Percentiles rank a stretch among this genome's conserved stretches.
Evolutionary conservation across 2,113 vertebrate species (phyloP).

Genomic region (Pluvialis apricaria): DNA sequence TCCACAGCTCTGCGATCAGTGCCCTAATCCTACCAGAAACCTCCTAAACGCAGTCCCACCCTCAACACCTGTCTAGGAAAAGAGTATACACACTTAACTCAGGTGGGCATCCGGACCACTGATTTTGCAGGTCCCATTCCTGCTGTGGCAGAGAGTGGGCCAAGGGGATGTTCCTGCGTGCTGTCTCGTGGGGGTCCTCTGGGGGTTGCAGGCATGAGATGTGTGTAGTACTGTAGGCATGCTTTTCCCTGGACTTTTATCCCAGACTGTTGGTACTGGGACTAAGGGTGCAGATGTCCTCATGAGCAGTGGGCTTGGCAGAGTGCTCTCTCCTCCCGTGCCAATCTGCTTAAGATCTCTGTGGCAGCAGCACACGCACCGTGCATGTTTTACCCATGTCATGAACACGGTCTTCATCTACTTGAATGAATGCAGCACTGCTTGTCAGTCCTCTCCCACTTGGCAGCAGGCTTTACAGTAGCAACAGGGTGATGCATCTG

Average conservation of each 20-base stretch:
- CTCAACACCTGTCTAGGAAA: not conserved
- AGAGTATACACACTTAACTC: not conserved
- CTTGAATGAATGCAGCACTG: not conserved
- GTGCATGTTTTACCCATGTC: not conserved
- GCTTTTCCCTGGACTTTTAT: not conserved
- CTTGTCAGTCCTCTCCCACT: not conserved
- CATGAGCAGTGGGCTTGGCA: not conserved
- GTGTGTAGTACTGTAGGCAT: not conserved
- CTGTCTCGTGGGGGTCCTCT: accelerated
- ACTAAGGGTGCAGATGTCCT: not conserved
- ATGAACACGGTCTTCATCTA: not conserved
- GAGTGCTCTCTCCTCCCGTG: not conserved
- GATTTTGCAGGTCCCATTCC: not conserved
- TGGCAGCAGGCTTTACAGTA: not conserved
- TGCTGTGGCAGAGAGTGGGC: not conserved
- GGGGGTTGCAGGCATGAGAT: not conserved
- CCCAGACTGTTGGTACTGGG: not conserved
- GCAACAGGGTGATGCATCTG: not conserved
- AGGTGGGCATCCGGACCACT: accelerated
- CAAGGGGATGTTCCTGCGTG: not conserved
- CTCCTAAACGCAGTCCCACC: not conserved
- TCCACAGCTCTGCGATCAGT: not conserved
- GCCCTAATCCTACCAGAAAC: not conserved
- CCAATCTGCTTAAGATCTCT: not conserved
- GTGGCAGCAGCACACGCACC: not conserved